Base-by-base conservation (phyloP, 1,140 invertebrate species). In the Drosophila navojoa region DNA sequence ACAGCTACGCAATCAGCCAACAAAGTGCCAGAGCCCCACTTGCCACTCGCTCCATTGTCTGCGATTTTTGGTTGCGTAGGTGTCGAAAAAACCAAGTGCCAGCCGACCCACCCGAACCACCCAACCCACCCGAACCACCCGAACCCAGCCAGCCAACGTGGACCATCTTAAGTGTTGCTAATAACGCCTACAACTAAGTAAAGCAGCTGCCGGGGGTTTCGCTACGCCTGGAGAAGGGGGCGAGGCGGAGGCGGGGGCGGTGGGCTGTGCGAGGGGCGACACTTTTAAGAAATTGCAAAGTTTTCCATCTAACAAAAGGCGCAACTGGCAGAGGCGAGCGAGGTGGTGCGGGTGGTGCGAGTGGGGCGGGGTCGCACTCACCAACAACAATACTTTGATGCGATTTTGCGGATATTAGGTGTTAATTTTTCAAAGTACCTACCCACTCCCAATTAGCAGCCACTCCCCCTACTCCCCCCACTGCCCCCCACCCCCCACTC, bases 241-340 rank as follows among this genome's bases (percentile, higher is more conserved):
- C n/a, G n/a, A n/a, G n/a, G n/a, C n/a, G n/a, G n/a, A n/a, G n/a
- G n/a, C n/a, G 49, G 42, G 10, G 29, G 38, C 4, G 44, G 0
- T n/a, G 0, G n/a, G 16, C 6, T 11, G 19, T 44, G 57, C 15
- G 32, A 22, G 38, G 10, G 42, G 29, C 70, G 84, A 84, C 84
- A 89, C 84, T 87, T 87, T 87, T 84, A 84, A 87, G 84, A 89
- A 87, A 87, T 89, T 89, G 77, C 84, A 87, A 87, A 87, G 84
- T 87, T 87, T 87, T 89, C 63, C 50, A 35, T 49, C 54, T 53
- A 77, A 86, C 81, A 86, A 86, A 82, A 79, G 81, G 62, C 45
- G 47, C 44, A 58, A 44, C 19, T 44, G 32, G 29, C 22, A 32
- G 73, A 19, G 19, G 19, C 19, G 19, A 2, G 19, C 19, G 19